These are phyloP conservation scores for Myotis lucifugus DNA, from an alignment of 2,113 vertebrate genomes.

Conservation along the genomic window DNA sequence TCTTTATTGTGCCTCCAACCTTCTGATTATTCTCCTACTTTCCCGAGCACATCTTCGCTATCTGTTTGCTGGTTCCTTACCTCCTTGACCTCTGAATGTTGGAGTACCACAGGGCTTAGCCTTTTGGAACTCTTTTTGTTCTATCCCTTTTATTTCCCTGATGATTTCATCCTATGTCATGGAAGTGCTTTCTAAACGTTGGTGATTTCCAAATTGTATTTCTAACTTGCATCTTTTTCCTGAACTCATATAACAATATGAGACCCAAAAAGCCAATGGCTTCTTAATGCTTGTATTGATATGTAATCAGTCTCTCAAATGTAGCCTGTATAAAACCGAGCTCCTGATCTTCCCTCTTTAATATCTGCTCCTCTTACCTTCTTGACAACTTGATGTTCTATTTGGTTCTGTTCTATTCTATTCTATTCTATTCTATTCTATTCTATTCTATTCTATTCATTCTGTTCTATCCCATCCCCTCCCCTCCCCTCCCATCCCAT, in stretches of 20 bases:
- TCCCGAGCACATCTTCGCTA: background rate
- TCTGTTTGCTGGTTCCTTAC: background rate
- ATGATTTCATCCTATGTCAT: background rate
- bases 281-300: background rate
- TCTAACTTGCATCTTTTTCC: background rate
- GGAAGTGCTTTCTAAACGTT: background rate
- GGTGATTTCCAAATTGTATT: background rate
- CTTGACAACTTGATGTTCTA: background rate
- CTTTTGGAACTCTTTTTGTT: background rate
- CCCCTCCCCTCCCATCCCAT: background rate
- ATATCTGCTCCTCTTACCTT: background rate
- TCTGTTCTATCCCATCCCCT: background rate
- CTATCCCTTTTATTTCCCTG: background rate
- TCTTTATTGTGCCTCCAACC: background rate
- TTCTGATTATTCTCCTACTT: too few species aligned
- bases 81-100: background rate
- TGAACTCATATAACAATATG: background rate
- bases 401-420: rapidly evolving
- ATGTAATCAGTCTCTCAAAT: background rate
- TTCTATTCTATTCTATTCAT: background rate
- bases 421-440: background rate
- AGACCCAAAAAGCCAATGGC: background rate
- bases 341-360: background rate
- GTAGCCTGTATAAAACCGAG: background rate
- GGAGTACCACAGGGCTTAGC: background rate